Evolutionary conservation across 2,113 vertebrate genomes (phyloP).

Genomic region (Coptodon rendalli): DNA sequence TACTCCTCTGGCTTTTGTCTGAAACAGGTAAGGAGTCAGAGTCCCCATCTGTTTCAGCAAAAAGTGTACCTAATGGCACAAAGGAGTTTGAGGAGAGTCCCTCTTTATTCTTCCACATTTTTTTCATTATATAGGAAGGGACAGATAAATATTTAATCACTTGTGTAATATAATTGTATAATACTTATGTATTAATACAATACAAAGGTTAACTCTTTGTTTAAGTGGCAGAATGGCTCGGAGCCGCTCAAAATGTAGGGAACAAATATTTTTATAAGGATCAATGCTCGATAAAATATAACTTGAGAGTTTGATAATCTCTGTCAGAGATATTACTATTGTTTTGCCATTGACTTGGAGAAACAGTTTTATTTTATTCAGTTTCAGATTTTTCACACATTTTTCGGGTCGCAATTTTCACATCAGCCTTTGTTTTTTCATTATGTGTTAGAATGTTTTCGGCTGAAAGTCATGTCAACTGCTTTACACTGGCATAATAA

Average conservation of each 20-base stretch:
- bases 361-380: neutral
- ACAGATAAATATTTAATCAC: neutral
- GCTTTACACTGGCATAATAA: neutral
- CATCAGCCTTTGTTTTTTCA: neutral
- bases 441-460: neutral
- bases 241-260: neutral
- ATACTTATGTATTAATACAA: neutral
- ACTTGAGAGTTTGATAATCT: neutral
- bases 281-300: neutral
- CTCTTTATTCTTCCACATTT: neutral
- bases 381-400: neutral
- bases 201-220: neutral
- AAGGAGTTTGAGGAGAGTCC: neutral
- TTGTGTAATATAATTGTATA: neutral
- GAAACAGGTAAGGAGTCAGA: neutral
- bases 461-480: neutral
- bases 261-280: neutral
- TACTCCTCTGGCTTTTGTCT: conserved; percentile 35
- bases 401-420: neutral
- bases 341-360: neutral
- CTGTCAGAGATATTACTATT: neutral
- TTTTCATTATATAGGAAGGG: neutral
- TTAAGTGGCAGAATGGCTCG: neutral
- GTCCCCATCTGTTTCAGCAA: neutral
- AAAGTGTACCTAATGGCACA: neutral